Percentiles rank a stretch among this genome's conserved stretches.
phyloP scores from a whole-genome alignment of 2,888 invertebrate species.

The Polia nebulosa region DNA sequence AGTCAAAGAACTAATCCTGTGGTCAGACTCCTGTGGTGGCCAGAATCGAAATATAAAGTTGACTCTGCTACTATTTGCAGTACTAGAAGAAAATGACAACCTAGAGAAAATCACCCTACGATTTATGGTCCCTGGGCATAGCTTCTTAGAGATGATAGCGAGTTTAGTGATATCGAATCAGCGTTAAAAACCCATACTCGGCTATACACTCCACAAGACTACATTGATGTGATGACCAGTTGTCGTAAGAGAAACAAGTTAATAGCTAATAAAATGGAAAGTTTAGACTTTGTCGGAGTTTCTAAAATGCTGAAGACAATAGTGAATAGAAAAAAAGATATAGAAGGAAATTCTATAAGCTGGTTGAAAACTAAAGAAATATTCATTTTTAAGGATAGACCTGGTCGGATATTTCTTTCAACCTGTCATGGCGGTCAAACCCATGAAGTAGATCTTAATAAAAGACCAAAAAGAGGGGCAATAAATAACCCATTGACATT shows the following conservation, averaged over 20 bases:
- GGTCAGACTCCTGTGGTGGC: constrained; percentile 14
- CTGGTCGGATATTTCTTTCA: constrained; percentile 8
- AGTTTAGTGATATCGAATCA: constrained; percentile 13
- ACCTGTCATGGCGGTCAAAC: constrained; percentile 3
- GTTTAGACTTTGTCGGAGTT: constrained; percentile 7
- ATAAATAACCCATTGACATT: constrained; percentile 10
- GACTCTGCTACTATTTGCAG: background rate
- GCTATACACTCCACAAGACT: constrained; percentile 7
- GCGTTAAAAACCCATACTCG: constrained; percentile 2
- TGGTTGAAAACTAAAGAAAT: constrained; percentile 10
- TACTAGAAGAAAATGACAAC: constrained; percentile 7
- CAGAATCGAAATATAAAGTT: constrained; percentile 14
- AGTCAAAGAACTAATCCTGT: constrained; percentile 12
- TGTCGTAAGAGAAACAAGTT: constrained; percentile 8
- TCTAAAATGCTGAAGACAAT: too few relatives aligned
- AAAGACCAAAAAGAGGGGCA: constrained; percentile 3
- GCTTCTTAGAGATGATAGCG: constrained; percentile 2
- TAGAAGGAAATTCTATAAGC: constrained; percentile 6
- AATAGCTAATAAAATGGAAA: constrained; percentile 2
- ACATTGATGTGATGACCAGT: constrained; percentile 8
- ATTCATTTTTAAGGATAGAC: constrained; percentile 1
- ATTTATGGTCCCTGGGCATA: constrained; percentile 5
- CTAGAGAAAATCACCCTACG: constrained; percentile 8
- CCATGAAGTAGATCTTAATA: constrained; percentile 5
- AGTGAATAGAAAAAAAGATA: constrained; percentile 2